Evolutionary conservation across 2,113 vertebrate genomes (phyloP).

Genomic region (Ranitomeya imitator): DNA sequence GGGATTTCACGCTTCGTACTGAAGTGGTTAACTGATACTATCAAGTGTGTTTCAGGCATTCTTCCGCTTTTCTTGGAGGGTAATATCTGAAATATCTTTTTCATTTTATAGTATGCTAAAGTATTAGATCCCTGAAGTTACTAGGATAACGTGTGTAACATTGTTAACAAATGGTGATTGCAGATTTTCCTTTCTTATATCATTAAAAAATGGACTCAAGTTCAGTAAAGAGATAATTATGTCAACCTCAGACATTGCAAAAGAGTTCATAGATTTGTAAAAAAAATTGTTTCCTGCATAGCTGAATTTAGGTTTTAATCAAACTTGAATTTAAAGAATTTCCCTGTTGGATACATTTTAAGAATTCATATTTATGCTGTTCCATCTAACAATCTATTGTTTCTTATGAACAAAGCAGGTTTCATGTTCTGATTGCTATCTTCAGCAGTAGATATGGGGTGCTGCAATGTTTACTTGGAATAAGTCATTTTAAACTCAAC

Average conservation of each 20-base stretch:
- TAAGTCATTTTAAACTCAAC: background rate
- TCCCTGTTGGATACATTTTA: background rate
- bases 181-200: background rate
- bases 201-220: background rate
- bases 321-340: background rate
- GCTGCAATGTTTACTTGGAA: background rate
- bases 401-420: background rate
- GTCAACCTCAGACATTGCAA: background rate
- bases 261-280: background rate
- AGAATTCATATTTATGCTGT: background rate
- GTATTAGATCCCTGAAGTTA: too few species aligned
- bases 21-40: too few species aligned
- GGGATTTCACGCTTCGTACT: too few species aligned
- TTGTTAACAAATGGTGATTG: too few species aligned
- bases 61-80: too few species aligned
- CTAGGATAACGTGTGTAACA: too few species aligned
- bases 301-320: background rate
- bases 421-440: slow-evolving; percentile 3
- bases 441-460: background rate
- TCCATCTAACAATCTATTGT: background rate
- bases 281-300: background rate
- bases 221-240: background rate
- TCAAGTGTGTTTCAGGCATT: too few species aligned
- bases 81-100: too few species aligned
- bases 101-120: too few species aligned